These are phyloP conservation scores for Enteromius thamalakanensis DNA, from an alignment of 2,797 vertebrate genomes.

Conservation along the genomic window DNA sequence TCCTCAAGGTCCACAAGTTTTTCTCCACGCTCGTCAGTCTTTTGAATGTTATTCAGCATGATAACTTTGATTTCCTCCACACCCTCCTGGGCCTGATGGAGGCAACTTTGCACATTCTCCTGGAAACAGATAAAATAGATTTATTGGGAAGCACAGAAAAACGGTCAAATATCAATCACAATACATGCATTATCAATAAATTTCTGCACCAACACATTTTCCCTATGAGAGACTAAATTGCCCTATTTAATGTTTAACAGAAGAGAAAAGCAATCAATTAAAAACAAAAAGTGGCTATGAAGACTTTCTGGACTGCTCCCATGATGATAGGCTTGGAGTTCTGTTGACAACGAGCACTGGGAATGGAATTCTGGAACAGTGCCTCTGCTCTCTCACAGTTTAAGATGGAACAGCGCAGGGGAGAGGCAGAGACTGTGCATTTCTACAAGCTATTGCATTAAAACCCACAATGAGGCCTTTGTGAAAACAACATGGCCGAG, in stretches of 20 bases:
- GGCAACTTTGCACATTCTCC: conserved; percentile 74
- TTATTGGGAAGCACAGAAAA: background rate
- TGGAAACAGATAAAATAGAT: conserved; percentile 45
- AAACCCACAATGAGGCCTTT: conserved; percentile 39
- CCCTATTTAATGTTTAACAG: background rate
- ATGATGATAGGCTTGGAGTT: background rate
- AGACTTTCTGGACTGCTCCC: background rate
- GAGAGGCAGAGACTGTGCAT: background rate
- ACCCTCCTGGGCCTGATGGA: conserved; percentile 72
- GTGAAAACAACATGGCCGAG: conserved; percentile 12
- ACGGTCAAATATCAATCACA: background rate
- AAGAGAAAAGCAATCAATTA: background rate
- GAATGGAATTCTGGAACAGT: conserved; percentile 38
- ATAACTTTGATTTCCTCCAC: conserved; percentile 78
- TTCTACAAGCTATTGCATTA: conserved; percentile 9
- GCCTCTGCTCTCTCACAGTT: conserved; percentile 29
- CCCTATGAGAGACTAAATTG: background rate
- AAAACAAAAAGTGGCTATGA: background rate
- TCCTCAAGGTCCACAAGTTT: conserved; percentile 78
- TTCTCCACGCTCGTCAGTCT: conserved; percentile 70
- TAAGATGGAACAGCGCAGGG: background rate
- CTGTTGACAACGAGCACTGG: conserved; percentile 3
- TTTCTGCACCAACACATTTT: background rate
- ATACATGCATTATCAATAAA: background rate
- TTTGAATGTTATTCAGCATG: conserved; percentile 79